Conservation (phyloP, 2,888 invertebrate species). For the Mongoloraphidia duomilia region DNA sequence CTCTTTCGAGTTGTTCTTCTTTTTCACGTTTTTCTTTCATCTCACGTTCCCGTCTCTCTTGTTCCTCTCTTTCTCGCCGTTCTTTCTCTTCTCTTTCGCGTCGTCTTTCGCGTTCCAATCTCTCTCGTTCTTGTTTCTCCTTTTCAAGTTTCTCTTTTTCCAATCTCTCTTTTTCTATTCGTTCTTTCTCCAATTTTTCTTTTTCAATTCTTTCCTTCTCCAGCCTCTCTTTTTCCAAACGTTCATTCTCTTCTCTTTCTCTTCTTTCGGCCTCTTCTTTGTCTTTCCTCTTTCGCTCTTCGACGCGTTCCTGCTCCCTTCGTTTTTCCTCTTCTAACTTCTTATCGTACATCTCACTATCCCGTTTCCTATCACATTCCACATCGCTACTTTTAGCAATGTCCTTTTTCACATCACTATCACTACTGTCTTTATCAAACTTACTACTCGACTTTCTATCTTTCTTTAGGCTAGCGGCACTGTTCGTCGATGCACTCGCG, state of each 20-base stretch:
- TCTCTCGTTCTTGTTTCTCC: constrained; percentile 34
- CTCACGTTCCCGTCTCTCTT: constrained; percentile 19
- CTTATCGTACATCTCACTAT: constrained; percentile 21
- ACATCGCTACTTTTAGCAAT: constrained; percentile 13
- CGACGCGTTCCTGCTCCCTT: constrained; percentile 15
- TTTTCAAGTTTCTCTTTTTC: constrained; percentile 28
- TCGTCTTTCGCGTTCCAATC: constrained; percentile 22
- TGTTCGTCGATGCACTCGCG: background rate
- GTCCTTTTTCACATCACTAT: constrained; percentile 9
- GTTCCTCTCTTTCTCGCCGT: constrained; percentile 26
- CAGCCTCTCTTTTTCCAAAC: constrained; percentile 20
- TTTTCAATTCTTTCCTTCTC: constrained; percentile 24
- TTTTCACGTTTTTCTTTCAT: constrained; percentile 16
- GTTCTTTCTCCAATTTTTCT: constrained; percentile 19
- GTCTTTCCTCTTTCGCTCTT: constrained; percentile 16
- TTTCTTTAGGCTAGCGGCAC: background rate
- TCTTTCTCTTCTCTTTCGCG: constrained; percentile 26
- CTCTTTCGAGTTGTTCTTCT: constrained; percentile 20
- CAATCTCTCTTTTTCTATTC: constrained; percentile 25
- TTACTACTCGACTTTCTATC: background rate
- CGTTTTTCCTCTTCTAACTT: constrained; percentile 20
- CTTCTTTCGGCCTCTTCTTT: constrained; percentile 16
- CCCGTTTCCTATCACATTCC: constrained; percentile 19
- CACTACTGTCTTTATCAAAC: constrained; percentile 13
- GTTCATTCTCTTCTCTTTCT: constrained; percentile 12